phyloP scores from a whole-genome alignment of 1,140 invertebrate species.

The Octopus sinensis region DNA sequence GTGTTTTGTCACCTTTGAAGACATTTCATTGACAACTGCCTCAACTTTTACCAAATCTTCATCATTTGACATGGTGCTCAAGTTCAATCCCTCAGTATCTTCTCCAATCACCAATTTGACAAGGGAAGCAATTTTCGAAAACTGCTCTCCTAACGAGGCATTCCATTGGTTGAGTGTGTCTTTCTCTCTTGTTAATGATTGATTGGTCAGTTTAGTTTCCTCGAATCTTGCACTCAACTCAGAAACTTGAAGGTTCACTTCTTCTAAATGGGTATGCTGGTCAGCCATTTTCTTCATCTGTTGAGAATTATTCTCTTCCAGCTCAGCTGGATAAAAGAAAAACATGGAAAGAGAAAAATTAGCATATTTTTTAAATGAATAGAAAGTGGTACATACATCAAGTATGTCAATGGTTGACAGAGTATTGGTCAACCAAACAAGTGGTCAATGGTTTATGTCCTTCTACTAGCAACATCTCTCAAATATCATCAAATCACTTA shows the following conservation, averaged over 20 bases:
- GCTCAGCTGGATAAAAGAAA: not conserved
- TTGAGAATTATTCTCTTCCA: not conserved
- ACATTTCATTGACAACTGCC: not conserved
- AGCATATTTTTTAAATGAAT: too few species aligned
- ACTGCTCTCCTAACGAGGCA: not conserved
- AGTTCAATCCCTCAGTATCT: not conserved
- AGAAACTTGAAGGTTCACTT: not conserved
- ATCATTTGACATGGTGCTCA: not conserved
- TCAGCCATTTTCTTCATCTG: not conserved
- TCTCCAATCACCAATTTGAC: not conserved
- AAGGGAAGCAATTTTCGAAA: not conserved
- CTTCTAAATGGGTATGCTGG: not conserved
- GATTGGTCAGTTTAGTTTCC: not conserved
- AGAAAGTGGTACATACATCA: too few species aligned
- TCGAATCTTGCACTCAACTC: not conserved
- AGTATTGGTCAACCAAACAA: too few species aligned
- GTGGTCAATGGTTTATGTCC: too few species aligned
- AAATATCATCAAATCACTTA: too few species aligned
- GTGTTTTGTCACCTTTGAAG: not conserved
- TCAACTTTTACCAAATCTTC: not conserved
- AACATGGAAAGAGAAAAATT: not conserved
- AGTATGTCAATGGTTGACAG: too few species aligned
- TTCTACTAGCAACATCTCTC: too few species aligned
- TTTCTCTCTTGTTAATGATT: not conserved
- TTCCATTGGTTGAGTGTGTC: not conserved